Evolutionary conservation across 1,140 invertebrate genomes (phyloP).

Genomic region (Argopecten irradians): DNA sequence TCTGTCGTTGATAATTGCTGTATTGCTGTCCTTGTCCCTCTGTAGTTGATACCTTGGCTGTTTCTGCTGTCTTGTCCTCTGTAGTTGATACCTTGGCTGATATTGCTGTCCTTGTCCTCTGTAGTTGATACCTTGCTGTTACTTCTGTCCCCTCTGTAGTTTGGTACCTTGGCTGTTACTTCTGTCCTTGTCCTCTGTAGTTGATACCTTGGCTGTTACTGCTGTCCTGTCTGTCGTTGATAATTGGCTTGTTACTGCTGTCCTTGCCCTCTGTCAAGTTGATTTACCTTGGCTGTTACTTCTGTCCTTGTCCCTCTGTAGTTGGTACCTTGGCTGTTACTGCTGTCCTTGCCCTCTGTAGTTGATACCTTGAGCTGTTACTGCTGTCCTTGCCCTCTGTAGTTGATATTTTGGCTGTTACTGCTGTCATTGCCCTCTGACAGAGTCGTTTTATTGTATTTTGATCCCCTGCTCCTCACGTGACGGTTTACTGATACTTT

Average conservation of each 20-base stretch:
- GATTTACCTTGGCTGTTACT: background rate
- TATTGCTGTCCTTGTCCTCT: background rate
- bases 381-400: background rate
- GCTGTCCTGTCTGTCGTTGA: too few species aligned
- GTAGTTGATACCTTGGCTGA: background rate
- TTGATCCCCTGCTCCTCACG: too few species aligned
- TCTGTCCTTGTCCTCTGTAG: background rate
- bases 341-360: background rate
- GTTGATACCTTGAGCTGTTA: background rate
- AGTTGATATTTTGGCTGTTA: background rate
- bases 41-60: background rate
- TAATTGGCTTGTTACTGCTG: too few species aligned
- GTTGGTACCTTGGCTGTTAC: background rate
- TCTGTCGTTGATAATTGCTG: background rate
- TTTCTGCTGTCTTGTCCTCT: background rate
- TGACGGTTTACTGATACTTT: too few species aligned
- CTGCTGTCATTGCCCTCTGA: background rate
- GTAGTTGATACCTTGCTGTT: background rate
- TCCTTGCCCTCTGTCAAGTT: background rate
- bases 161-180: background rate
- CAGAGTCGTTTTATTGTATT: too few species aligned
- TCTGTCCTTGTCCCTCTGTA: background rate
- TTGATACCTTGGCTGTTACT: too few species aligned
- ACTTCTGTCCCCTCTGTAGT: background rate
- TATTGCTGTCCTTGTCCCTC: background rate